Evolutionary conservation across 1,140 invertebrate genomes (phyloP).

Genomic region (Bombus fervidus): DNA sequence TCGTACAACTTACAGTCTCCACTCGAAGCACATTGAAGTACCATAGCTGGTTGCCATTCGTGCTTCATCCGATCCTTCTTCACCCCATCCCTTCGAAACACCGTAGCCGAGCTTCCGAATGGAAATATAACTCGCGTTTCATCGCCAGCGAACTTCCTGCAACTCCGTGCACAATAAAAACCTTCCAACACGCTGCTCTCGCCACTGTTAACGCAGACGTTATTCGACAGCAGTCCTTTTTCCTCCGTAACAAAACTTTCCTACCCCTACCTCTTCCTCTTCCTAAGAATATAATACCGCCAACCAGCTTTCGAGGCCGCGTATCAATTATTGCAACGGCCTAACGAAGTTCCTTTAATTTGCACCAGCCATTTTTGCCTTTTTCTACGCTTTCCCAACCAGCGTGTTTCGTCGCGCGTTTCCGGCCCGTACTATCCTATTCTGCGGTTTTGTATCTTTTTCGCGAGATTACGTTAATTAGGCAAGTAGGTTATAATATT

Average conservation of each 20-base stretch:
- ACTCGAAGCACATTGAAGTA: background rate
- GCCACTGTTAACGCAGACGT: background rate
- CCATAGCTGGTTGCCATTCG: background rate
- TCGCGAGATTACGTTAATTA: no score
- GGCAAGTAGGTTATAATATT: no score
- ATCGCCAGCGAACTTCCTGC: background rate
- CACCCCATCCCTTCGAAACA: no score
- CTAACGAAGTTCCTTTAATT: slow-evolving; percentile 57
- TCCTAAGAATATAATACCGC: background rate
- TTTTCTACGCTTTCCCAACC: background rate
- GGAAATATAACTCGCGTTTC: slow-evolving; percentile 5
- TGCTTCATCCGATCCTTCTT: background rate
- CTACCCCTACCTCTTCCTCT: background rate
- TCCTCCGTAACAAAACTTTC: slow-evolving; percentile 7
- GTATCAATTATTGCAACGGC: slow-evolving; percentile 63
- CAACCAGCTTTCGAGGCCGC: slow-evolving; percentile 6
- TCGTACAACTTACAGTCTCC: no score
- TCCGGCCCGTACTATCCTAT: background rate
- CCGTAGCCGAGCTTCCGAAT: background rate
- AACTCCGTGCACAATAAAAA: background rate
- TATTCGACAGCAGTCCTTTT: background rate
- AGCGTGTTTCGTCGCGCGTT: background rate
- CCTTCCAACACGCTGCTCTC: background rate
- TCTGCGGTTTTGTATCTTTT: no score
- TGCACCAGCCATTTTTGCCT: slow-evolving; percentile 10